Percentiles rank a stretch among this genome's conserved stretches.
These are phyloP conservation scores for Chroicocephalus ridibundus DNA, from an alignment of 2,113 vertebrate genomes.

Conservation along the genomic window DNA sequence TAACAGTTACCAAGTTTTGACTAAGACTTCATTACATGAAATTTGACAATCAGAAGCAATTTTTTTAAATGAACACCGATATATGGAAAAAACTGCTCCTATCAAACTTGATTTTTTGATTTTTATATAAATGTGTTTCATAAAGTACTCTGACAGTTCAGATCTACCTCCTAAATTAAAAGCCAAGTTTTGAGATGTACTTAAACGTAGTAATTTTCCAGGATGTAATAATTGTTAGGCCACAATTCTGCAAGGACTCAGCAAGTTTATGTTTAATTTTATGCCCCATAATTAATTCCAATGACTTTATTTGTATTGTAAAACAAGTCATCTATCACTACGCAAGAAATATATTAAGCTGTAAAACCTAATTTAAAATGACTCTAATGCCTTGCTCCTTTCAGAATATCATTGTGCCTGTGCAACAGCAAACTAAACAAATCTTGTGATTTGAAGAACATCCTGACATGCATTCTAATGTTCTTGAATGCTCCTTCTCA, in stretches of 20 bases:
- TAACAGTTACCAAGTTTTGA: not conserved
- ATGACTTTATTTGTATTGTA: not conserved
- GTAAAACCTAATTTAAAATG: not conserved
- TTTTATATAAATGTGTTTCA: not conserved
- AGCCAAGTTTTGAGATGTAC: not conserved
- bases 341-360: not conserved
- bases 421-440: not conserved
- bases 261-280: not conserved
- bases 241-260: not conserved
- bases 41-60: not conserved
- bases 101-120: not conserved
- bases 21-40: not conserved
- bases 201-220: not conserved
- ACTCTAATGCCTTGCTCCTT: not conserved
- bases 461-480: not conserved
- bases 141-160: not conserved
- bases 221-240: not conserved
- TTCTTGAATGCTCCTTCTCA: not conserved
- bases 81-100: not conserved
- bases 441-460: not conserved
- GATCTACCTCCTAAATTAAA: not conserved
- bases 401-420: not conserved
- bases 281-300: not conserved
- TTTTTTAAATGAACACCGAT: not conserved
- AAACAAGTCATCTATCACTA: not conserved